Evolutionary conservation across 2,113 vertebrate species (phyloP), one percentile per base, ranked within the genome.

Genomic region (Ammodytes dubius): DNA sequence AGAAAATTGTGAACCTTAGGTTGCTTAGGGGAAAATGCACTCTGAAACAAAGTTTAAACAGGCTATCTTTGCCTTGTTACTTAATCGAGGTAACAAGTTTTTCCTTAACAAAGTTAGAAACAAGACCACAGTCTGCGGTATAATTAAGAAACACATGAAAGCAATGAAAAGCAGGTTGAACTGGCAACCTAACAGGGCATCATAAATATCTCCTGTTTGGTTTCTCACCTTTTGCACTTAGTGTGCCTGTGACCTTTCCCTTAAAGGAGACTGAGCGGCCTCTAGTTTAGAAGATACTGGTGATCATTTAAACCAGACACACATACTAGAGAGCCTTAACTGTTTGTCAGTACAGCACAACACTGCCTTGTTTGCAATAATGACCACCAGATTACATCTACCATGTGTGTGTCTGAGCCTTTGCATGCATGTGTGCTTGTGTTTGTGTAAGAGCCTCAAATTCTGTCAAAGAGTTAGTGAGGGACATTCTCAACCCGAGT

Each of bases 261-360:
- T 60, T 35, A 7, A 78, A 70, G 68, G 54, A 81, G 65, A 59
- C 49, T 59, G 61, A 54, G 70, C 81, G 88, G 77, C 77, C 77
- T 85, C 60, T 14, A 68, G 83, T 77, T 70, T 72, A 49, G 58
- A 76, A 74, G 74, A 90, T 56, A 87, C 65, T 87, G 83, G 43
- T 58, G 84, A 90, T 92, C 86, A 94, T 91, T 90, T 83, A 76
- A 91, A 91, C 82, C 92, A 92, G 85, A 89, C 75, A 83, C 73
- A 71, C 56, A 27, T 27, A 45, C 64, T 12, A 40, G 52, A 83
- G 77, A 81, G 85, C 64, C 72, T 70, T 54, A 69, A 83, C 65
- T 81, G 85, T 91, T 89, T 88, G 87, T 80, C 79, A 82, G 80
- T 65, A 66, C 80, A 83, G 82, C 80, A 93, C 88, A 93, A 86